Conservation (phyloP, 1,140 invertebrate species). For the Ylistrum balloti region DNA sequence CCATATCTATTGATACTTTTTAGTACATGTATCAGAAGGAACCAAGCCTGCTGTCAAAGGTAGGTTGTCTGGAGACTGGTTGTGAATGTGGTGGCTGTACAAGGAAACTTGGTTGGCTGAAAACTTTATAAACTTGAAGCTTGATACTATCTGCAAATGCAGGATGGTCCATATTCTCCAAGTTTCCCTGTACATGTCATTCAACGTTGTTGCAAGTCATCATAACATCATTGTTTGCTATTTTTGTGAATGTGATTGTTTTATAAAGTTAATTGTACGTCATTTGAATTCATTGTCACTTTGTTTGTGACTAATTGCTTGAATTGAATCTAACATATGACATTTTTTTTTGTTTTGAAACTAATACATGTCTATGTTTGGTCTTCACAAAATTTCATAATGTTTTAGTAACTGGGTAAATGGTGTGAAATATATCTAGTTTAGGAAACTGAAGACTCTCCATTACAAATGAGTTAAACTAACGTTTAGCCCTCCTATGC, state of each 20-base stretch:
- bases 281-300: too few relatives aligned
- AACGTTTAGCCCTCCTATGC: too few relatives aligned
- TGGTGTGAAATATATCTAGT: too few relatives aligned
- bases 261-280: too few relatives aligned
- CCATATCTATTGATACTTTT: not conserved
- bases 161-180: not conserved
- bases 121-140: not conserved
- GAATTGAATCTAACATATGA: not conserved
- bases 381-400: too few relatives aligned
- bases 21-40: conserved; percentile 19
- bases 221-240: too few relatives aligned
- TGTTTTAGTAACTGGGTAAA: too few relatives aligned
- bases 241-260: too few relatives aligned
- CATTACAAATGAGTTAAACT: too few relatives aligned
- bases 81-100: not conserved
- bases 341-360: not conserved
- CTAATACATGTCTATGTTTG: too few relatives aligned
- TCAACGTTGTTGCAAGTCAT: not conserved
- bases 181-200: not conserved
- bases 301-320: not conserved
- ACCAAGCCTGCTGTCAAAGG: not conserved
- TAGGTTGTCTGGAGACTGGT: not conserved
- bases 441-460: too few relatives aligned
- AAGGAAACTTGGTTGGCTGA: conserved; percentile 1
- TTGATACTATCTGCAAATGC: not conserved